Evolutionary conservation across 2,113 vertebrate species (phyloP), one percentile per base, ranked within the genome.

Genomic region (Brevimyrus niger): DNA sequence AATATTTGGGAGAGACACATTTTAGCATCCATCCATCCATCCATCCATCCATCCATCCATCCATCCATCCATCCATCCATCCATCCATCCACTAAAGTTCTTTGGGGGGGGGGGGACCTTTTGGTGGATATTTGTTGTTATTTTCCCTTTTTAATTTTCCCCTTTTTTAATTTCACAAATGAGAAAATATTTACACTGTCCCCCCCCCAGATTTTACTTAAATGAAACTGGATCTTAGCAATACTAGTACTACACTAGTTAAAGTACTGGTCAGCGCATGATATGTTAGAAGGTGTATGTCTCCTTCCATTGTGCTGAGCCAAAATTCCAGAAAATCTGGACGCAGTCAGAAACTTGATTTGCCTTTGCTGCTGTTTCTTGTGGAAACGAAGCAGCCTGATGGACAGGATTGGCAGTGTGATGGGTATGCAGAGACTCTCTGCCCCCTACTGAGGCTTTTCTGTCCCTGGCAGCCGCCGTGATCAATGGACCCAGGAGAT

Each of bases 401-500:
- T 3, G 53, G 31, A 7, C 85, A 53, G 13, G 17, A 35, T n/a
- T 10, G 55, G 85, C 50, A 53, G 42, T 42, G 3, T 3, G 27
- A 19, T 19, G 19, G 73, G 35, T 80, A 80, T 42, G 31, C 85
- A 87, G 48, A 51, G 48, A 31, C 4, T 13, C 15, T 38, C 10
- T 4, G n/a, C 44, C 10, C 46, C 44, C 38, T 87, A 7, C 17
- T 50, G 4, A 1, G 48, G 5, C 23, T 35, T 38, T 21, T 53
- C 23, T 21, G 13, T 35, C 50, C 27, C 15, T 19, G 27, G 31
- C 85, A 55, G 85, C 31, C 13, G 47, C 2, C 11, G 44, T 65
- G 89, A 89, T 89, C 51, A 65, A 89, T 89, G 53, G 82, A 89
- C 51, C 38, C 46, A 2, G 50, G 53, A 65, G 50, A 65, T 55